Evolutionary conservation across 2,888 invertebrate genomes (phyloP).

Genomic region (Noctua fimbriata): DNA sequence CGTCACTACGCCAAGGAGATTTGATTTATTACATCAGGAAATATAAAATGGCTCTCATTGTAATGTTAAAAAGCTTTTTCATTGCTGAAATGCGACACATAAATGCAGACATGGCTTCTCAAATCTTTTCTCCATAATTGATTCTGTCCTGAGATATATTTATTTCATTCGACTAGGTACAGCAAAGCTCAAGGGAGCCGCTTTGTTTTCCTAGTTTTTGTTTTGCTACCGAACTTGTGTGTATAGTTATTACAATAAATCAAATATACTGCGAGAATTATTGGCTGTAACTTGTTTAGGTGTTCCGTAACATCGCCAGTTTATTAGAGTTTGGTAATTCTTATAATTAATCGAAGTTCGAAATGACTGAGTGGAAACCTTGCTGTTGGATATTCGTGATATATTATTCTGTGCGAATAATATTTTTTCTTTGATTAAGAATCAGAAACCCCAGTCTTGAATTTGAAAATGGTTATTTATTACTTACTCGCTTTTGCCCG

Average conservation of each 20-base stretch:
- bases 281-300: conserved; percentile 63
- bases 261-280: conserved; percentile 69
- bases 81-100: conserved; percentile 69
- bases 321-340: conserved; percentile 57
- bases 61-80: conserved; percentile 72
- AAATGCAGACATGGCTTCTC: conserved; percentile 72
- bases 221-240: conserved; percentile 61
- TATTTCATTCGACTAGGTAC: conserved; percentile 63
- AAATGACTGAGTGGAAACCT: conserved; percentile 41
- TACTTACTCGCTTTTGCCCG: too few relatives aligned
- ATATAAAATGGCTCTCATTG: conserved; percentile 72
- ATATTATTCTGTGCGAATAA: conserved; percentile 6
- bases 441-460: neutral
- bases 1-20: conserved; percentile 71
- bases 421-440: conserved; percentile 2
- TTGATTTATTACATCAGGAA: conserved; percentile 76
- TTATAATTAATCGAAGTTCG: conserved; percentile 61
- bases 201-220: conserved; percentile 67
- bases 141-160: conserved; percentile 66
- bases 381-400: conserved; percentile 35
- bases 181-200: conserved; percentile 52
- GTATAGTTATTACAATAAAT: conserved; percentile 66
- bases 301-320: conserved; percentile 54
- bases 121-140: conserved; percentile 71
- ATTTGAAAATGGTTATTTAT: neutral